Conservation (phyloP, 2,113 vertebrate genomes). For the Bettongia penicillata region DNA sequence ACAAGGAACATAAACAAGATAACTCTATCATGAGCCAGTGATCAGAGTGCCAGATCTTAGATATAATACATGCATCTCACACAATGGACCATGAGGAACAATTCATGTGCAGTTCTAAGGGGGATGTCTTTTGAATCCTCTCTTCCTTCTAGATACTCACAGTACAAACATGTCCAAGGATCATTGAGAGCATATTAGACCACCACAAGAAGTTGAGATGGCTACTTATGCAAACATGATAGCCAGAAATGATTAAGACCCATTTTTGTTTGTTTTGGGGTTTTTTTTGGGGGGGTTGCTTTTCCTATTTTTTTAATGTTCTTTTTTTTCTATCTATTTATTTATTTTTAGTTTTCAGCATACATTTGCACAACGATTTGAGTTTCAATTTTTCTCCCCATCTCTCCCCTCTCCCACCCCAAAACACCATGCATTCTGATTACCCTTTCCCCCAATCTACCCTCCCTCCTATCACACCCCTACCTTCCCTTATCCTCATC, state of each 20-base stretch:
- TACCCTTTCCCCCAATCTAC: too few species aligned
- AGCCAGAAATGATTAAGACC: not conserved
- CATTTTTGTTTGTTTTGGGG: not conserved
- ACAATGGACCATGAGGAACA: not conserved
- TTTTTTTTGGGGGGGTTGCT: too few species aligned
- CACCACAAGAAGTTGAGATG: not conserved
- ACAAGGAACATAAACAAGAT: not conserved
- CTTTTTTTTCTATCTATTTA: too few species aligned
- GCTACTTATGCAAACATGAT: not conserved
- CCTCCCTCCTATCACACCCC: too few species aligned
- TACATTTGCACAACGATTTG: too few species aligned
- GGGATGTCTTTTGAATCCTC: not conserved
- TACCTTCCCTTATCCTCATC: too few species aligned
- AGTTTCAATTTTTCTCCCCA: too few species aligned
- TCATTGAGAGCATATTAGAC: not conserved
- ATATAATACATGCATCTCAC: not conserved
- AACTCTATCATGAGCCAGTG: not conserved
- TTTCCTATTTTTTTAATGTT: too few species aligned
- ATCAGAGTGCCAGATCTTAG: not conserved
- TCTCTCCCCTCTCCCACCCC: too few species aligned
- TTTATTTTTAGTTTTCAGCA: too few species aligned
- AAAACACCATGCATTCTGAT: too few species aligned
- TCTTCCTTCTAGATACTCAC: not conserved
- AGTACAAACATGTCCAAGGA: not conserved
- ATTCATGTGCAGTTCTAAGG: not conserved